Base-by-base conservation (phyloP, 2,888 invertebrate species). In the Melieria picta region DNA sequence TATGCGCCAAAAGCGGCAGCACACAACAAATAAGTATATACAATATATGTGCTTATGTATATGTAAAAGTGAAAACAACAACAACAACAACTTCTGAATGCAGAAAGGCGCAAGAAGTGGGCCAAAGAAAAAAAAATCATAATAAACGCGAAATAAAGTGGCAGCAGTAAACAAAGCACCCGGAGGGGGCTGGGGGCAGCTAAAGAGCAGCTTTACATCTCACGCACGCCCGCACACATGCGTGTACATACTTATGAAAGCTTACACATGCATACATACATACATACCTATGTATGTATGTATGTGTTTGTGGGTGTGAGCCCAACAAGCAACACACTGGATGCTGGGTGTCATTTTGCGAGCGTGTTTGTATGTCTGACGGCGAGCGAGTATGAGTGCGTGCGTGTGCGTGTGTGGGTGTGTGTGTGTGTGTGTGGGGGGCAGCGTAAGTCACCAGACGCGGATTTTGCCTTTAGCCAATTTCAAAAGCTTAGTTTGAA, bases 401-500 rank as follows among this genome's bases (percentile, higher is more conserved):
- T 30, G 1, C 30, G 30, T 30, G 30, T 30, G 30, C 2, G 30
- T 30, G 30, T 30, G 30, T 30, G 30, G 1, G 2, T 1, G 30
- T n/a, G n/a, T 30, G 30, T 30, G 30, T 30, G 30, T 30, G 30
- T 30, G 30, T 30, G 2, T 1, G 30, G 30, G 30, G 2, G 30
- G 30, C 30, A 30, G 30, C 30, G 3, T 3, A 30, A 30, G 30
- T 30, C 30, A 30, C 30, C 30, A 30, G 30, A 30, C 57, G 57
- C 46, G 63, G 64, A 69, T 69, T 69, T 63, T 52, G 69, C 56
- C 61, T 72, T 65, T 16, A 62, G 60, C 61, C 65, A 65, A 65
- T 69, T 57, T 63, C 47, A 52, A 71, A 71, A 71, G 62, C 48
- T 7, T 52, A 62, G 16, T 43, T 62, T 42, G 13, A 43, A 11